phyloP scores from a whole-genome alignment of 2,888 invertebrate genomes.

The Himalopsyche kuldschensis region DNA sequence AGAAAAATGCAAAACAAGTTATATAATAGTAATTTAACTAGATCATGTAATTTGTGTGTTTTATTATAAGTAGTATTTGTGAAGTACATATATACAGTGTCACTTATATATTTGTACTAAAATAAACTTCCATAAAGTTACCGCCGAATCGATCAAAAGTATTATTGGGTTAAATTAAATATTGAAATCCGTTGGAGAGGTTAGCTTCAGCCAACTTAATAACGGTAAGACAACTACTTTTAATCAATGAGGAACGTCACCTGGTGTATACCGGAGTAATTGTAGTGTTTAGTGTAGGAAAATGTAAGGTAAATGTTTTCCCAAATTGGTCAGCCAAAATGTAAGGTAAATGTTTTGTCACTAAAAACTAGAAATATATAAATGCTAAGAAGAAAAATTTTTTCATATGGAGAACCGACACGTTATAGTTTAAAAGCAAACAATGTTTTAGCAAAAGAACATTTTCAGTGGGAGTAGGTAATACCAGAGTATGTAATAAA shows the following conservation, averaged over 20 bases:
- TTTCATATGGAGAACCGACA: not conserved
- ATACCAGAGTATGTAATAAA: not conserved
- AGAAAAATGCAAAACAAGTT: not conserved
- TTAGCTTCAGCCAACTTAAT: too few relatives aligned
- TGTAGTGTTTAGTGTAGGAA: not conserved
- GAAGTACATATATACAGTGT: too few relatives aligned
- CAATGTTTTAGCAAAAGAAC: not conserved
- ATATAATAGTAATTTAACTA: too few relatives aligned
- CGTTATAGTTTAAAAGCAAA: not conserved
- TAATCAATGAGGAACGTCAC: not conserved
- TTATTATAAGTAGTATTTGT: too few relatives aligned
- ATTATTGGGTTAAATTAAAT: too few relatives aligned
- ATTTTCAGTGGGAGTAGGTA: not conserved
- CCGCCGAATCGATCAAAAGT: too few relatives aligned
- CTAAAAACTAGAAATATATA: not conserved
- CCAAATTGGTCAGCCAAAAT: not conserved
- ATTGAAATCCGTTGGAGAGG: too few relatives aligned
- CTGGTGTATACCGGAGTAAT: not conserved
- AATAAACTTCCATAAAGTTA: too few relatives aligned
- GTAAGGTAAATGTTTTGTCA: not conserved
- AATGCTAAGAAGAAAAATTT: not conserved
- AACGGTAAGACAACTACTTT: too few relatives aligned
- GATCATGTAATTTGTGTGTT: too few relatives aligned
- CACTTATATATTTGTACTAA: too few relatives aligned
- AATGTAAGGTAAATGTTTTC: not conserved